phyloP scores from a whole-genome alignment of 2,113 vertebrate species.

The Callocephalon fimbriatum region DNA sequence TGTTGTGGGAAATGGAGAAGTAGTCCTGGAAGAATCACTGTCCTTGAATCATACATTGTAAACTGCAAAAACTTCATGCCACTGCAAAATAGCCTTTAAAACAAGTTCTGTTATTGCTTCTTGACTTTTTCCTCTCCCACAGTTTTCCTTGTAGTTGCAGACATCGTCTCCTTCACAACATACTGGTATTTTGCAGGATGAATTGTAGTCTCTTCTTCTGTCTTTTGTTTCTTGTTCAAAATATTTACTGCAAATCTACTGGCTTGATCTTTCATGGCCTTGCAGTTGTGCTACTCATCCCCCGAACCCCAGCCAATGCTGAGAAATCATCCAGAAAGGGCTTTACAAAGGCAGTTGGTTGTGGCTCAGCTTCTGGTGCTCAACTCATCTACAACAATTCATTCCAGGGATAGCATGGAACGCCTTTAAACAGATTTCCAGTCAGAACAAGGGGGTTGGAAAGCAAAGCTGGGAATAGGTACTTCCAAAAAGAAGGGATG shows the following conservation, averaged over 20 bases:
- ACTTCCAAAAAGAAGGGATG: background rate
- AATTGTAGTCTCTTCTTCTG: background rate
- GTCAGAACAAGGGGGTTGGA: background rate
- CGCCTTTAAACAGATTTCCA: background rate
- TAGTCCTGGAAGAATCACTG: background rate
- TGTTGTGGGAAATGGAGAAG: background rate
- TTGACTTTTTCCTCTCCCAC: background rate
- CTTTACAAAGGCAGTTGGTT: background rate
- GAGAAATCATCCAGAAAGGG: background rate
- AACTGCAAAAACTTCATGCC: background rate
- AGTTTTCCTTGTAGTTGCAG: background rate
- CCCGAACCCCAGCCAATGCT: background rate
- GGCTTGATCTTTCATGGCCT: background rate
- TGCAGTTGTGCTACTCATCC: background rate
- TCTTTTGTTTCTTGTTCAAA: background rate
- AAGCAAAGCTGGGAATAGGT: background rate
- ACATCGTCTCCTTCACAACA: background rate
- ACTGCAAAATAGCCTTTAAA: background rate
- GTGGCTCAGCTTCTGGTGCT: background rate
- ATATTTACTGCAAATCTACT: background rate
- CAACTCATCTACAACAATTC: background rate
- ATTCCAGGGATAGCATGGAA: background rate
- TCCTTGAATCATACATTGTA: background rate
- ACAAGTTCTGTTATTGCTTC: background rate
- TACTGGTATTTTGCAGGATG: background rate